Percentiles rank a stretch among this genome's conserved stretches.
Evolutionary conservation across 2,888 invertebrate genomes (phyloP).

Genomic region (Frankliniella fusca): DNA sequence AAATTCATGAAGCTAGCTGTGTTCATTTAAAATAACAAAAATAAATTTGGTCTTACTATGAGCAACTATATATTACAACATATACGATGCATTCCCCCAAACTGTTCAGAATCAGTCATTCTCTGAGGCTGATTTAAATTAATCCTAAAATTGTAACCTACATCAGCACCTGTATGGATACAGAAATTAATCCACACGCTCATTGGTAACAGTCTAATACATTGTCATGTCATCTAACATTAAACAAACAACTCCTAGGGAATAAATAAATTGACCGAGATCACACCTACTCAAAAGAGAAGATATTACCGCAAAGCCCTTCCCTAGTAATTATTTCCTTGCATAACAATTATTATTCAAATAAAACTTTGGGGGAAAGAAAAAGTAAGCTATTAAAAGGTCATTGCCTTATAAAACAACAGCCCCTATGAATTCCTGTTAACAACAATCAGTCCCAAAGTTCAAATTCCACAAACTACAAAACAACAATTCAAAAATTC

Average conservation of each 20-base stretch:
- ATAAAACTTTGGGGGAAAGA: too few species aligned
- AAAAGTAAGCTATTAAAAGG: too few species aligned
- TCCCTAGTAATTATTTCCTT: too few species aligned
- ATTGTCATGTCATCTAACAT: background rate
- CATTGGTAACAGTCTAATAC: conserved; percentile 20
- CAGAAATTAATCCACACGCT: background rate
- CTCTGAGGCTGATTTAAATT: background rate
- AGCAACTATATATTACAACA: background rate
- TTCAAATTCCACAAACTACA: background rate
- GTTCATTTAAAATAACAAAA: background rate
- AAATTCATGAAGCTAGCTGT: background rate
- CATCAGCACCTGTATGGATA: background rate
- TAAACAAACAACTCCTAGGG: background rate
- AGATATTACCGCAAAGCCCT: background rate
- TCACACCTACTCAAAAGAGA: background rate
- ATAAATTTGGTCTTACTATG: too few species aligned
- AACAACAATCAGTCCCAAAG: background rate
- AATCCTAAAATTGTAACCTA: background rate
- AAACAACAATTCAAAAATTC: conserved; percentile 6
- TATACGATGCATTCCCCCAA: background rate
- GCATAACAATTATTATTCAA: too few species aligned
- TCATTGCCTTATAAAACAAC: too few species aligned
- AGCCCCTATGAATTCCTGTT: too few species aligned
- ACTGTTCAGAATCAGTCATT: background rate
- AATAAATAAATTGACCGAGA: background rate